phyloP scores from a whole-genome alignment of 2,888 invertebrate species.

The Mimachlamys varia region DNA sequence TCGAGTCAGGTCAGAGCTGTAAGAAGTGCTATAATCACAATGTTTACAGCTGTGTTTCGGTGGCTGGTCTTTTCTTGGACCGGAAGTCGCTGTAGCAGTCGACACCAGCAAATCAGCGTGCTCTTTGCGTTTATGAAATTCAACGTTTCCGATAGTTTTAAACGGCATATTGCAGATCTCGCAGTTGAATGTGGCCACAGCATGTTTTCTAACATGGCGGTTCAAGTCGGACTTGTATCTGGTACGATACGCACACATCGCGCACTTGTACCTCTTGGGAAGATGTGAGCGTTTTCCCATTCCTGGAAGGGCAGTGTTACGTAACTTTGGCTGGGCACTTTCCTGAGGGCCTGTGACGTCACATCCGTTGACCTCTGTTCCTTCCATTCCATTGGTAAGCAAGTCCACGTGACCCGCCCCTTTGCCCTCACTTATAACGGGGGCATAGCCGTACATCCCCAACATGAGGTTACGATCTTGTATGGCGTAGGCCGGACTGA shows the following conservation, averaged over 20 bases:
- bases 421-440: neutral
- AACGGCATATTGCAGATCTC: conserved; percentile 61
- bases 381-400: neutral
- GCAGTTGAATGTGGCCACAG: conserved; percentile 53
- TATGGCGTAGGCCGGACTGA: neutral
- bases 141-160: conserved; percentile 56
- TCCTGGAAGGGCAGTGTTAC: neutral
- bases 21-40: conserved; percentile 54
- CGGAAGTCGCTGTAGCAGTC: neutral
- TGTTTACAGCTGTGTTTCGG: conserved; percentile 52
- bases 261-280: conserved; percentile 62
- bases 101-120: conserved; percentile 49
- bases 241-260: conserved; percentile 60
- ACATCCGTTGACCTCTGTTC: neutral
- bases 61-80: conserved; percentile 37
- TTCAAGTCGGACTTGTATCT: conserved; percentile 64
- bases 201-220: conserved; percentile 61
- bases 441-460: neutral
- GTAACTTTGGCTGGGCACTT: neutral
- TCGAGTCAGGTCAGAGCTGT: conserved; percentile 55
- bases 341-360: neutral
- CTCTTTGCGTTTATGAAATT: conserved; percentile 57
- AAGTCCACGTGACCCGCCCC: neutral
- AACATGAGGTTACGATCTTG: conserved; percentile 16
- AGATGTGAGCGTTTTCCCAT: conserved; percentile 53